Base-by-base conservation (phyloP, 2,888 invertebrate species). In the Lasius fuliginosus region DNA sequence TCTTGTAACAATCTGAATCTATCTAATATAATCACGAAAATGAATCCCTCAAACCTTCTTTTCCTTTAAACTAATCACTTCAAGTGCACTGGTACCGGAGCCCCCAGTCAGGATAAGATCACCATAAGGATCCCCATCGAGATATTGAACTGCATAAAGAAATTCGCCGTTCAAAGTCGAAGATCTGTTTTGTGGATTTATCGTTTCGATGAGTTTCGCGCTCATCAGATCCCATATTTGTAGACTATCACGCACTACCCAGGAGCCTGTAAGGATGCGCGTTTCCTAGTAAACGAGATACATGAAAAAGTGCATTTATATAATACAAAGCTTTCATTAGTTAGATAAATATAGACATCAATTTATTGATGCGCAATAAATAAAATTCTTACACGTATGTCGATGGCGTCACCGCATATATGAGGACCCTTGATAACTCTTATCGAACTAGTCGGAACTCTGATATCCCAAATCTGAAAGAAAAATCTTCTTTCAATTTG, bases 391-490 rank as follows among this genome's bases (percentile, higher is more conserved):
- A 96, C 96, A 90, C 95, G 95, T 15, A 96, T 89, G 88, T 96
- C 96, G 60, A 96, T 95, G 46, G 96, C 95, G 84, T 96, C 96
- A 76, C 96, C 95, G 90, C 96, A 96, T 87, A 96, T 95, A 85
- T 96, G 94, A 12, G 96, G 96, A 3, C 96, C 96, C 92, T 95
- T 95, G 79, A 96, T 96, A 0, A 95, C 95, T 93, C 95, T 95
- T 15, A 96, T 95, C 84, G 96, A 96, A 3, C 96, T 96, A 8
- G 95, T 93, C 71, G 94, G 93, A 76, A 95, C 95, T 85, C 96
- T 94, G 23, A 94, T 93, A 88, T 96, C 96, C 96, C 96, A 96
- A 82, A 96, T 95, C 96, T 96, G 53, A 15, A 53, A 58, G 12
- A 68, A 87, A 33, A 15, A 23, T 67, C 3, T 23, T 67, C 40